phyloP scores from a whole-genome alignment of 2,797 vertebrate species.

The Melanotaenia nigrans region DNA sequence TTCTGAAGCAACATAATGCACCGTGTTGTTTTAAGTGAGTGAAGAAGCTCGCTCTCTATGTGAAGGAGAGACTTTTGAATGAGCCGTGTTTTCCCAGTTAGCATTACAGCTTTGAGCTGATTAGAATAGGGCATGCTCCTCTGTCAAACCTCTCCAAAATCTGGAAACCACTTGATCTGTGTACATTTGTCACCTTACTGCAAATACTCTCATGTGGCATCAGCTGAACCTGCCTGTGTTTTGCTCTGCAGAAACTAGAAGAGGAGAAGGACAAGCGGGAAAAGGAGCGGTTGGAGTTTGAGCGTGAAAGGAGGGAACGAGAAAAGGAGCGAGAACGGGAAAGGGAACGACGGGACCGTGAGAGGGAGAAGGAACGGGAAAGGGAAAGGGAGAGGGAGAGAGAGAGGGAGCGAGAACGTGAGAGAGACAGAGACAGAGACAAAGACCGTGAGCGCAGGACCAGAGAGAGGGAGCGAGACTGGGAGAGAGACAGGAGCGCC shows the following conservation, averaged over 20 bases:
- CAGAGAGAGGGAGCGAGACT: constrained; percentile 82
- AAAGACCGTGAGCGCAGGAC: constrained; percentile 81
- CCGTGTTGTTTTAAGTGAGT: constrained; percentile 27
- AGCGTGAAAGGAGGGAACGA: constrained; percentile 86
- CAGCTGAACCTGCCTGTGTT: constrained; percentile 76
- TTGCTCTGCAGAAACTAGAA: constrained; percentile 98
- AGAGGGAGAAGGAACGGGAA: constrained; percentile 88
- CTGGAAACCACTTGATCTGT: constrained; percentile 83
- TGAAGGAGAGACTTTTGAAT: constrained; percentile 45
- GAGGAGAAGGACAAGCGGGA: constrained; percentile 97
- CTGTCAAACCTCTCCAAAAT: constrained; percentile 31
- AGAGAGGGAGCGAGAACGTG: constrained; percentile 87
- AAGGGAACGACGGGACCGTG: constrained; percentile 79
- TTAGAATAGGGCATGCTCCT: constrained; percentile 53
- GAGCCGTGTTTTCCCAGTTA: constrained; percentile 38
- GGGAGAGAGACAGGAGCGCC: constrained; percentile 80
- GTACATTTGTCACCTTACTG: constrained; percentile 53
- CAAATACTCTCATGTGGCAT: constrained; percentile 32
- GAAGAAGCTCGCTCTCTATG: constrained; percentile 29
- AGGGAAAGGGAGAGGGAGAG: constrained; percentile 85
- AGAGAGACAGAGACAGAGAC: constrained; percentile 48
- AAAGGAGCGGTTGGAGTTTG: constrained; percentile 89
- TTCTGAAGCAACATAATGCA: constrained; percentile 22
- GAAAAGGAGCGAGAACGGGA: constrained; percentile 79
- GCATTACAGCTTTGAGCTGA: constrained; percentile 36